phyloP scores from a whole-genome alignment of 2,797 vertebrate species.

The Helarctos malayanus region DNA sequence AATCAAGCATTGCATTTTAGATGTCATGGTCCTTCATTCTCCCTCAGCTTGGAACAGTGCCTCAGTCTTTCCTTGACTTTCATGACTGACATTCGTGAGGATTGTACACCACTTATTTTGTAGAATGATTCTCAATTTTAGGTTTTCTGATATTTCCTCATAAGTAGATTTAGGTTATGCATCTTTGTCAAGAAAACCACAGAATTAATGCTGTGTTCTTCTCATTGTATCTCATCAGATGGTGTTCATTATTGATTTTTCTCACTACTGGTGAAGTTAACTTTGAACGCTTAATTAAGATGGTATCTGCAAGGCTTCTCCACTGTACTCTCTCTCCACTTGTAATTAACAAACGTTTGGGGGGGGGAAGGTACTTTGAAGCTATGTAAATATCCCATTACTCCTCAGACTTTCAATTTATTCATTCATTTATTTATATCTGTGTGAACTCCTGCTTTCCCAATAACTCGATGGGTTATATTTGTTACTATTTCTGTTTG shows the following conservation, averaged over 20 bases:
- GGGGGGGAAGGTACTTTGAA: neutral
- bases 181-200: constrained; percentile 35
- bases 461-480: neutral
- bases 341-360: constrained; percentile 45
- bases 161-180: neutral
- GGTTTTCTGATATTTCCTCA: neutral
- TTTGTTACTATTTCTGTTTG: constrained; percentile 27
- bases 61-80: neutral
- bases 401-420: neutral
- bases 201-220: constrained; percentile 25
- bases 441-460: neutral
- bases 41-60: neutral
- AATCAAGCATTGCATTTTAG: constrained; percentile 1
- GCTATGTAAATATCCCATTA: constrained; percentile 18
- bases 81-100: neutral
- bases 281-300: constrained; percentile 41
- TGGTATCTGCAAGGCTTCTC: neutral
- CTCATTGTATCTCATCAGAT: neutral
- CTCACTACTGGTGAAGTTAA: constrained; percentile 15
- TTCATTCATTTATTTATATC: neutral
- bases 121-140: neutral
- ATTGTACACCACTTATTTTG: constrained; percentile 9
- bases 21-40: neutral
- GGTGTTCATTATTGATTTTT: neutral
- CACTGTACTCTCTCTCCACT: neutral